A percentile compares a stretch with the other conserved stretches of the same genome.
Evolutionary conservation across 2,888 invertebrate genomes (phyloP).

Genomic region (Lithodes maja): DNA sequence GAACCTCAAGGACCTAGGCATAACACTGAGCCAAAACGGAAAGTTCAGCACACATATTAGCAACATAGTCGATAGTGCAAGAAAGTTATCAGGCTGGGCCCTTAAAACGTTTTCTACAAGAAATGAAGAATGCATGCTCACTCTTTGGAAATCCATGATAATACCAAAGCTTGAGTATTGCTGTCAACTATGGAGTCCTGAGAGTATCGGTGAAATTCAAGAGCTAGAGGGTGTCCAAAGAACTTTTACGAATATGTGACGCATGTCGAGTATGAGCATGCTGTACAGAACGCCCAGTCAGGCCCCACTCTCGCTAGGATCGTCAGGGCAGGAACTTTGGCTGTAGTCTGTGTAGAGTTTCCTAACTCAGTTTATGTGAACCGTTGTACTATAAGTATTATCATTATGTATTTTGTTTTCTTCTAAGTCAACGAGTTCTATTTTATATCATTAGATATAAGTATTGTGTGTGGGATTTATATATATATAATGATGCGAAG

Average conservation of each 20-base stretch:
- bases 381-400: too few relatives aligned
- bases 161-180: constrained; percentile 24
- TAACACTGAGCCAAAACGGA: neutral
- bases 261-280: too few relatives aligned
- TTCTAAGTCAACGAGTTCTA: too few relatives aligned
- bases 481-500: too few relatives aligned
- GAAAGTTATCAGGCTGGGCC: neutral
- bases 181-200: neutral
- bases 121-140: constrained; percentile 15
- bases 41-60: neutral
- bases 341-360: too few relatives aligned
- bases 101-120: constrained; percentile 16
- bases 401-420: too few relatives aligned
- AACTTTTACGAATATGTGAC: constrained; percentile 2
- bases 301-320: too few relatives aligned
- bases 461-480: too few relatives aligned
- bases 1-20: constrained; percentile 1
- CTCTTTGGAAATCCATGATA: constrained; percentile 22
- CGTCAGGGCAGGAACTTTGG: too few relatives aligned
- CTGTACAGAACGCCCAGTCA: too few relatives aligned
- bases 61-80: neutral
- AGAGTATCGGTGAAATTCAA: neutral
- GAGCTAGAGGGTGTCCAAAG: neutral
- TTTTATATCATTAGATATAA: too few relatives aligned
- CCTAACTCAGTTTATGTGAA: too few relatives aligned